Evolutionary conservation across 2,888 invertebrate genomes (phyloP).

Genomic region (Idaea dimidiata): DNA sequence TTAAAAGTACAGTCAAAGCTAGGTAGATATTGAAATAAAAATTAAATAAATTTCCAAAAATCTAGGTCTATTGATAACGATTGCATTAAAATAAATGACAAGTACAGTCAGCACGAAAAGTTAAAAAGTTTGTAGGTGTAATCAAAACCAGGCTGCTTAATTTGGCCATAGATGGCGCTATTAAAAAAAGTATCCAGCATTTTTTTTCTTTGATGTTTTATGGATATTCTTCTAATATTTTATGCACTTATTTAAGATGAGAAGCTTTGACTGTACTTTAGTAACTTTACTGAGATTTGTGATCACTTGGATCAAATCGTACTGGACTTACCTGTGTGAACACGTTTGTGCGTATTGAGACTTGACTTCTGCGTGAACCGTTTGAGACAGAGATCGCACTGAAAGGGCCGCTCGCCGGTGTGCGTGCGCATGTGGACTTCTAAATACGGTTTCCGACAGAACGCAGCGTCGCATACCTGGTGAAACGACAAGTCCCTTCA

Average conservation of each 20-base stretch:
- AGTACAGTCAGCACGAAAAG: neutral
- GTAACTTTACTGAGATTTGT: neutral
- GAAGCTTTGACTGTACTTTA: neutral
- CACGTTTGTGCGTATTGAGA: constrained; percentile 89
- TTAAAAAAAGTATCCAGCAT: neutral
- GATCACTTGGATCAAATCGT: constrained; percentile 5
- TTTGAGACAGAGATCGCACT: constrained; percentile 88
- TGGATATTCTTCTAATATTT: neutral
- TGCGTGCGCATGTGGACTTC: constrained; percentile 91
- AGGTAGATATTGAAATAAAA: too few species aligned
- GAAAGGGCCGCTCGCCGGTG: constrained; percentile 88
- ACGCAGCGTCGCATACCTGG: constrained; percentile 87
- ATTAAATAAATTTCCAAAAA: too few species aligned
- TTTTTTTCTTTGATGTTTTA: neutral
- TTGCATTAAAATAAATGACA: too few species aligned
- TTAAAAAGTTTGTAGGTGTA: neutral
- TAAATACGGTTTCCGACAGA: constrained; percentile 89
- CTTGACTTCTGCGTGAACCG: constrained; percentile 90
- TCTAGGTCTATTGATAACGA: too few species aligned
- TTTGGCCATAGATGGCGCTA: neutral
- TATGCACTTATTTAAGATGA: neutral
- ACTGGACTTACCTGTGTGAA: constrained; percentile 82
- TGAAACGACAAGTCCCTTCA: constrained; percentile 16
- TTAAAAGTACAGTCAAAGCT: neutral
- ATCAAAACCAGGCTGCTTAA: neutral